Conservation (phyloP, 30 jellyfish, hydroid and myxozoan species). For the Rhopilema esculentum region DNA sequence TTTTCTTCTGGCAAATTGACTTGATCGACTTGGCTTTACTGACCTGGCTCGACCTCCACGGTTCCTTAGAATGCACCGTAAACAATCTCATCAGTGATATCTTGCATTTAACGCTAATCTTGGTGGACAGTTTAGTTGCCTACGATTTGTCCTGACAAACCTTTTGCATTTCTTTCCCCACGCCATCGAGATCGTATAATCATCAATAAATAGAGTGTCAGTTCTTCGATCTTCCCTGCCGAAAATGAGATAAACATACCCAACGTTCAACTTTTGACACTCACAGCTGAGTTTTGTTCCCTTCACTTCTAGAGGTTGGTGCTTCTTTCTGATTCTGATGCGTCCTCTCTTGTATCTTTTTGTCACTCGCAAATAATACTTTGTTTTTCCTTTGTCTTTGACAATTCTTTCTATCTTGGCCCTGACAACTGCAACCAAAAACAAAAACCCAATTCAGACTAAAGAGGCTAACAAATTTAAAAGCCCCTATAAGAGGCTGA, state of each 20-base stretch:
- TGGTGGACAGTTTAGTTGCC: constrained; percentile 82
- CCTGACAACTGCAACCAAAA: constrained; percentile 66
- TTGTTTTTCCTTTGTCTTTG: constrained; percentile 63
- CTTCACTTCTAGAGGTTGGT: constrained; percentile 72
- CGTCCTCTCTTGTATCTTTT: constrained; percentile 83
- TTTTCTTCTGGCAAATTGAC: too few relatives aligned
- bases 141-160: constrained; percentile 73
- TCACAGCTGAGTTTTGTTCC: constrained; percentile 77
- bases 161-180: constrained; percentile 83
- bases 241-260: constrained; percentile 73
- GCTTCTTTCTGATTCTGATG: constrained; percentile 66
- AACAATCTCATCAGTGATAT: constrained; percentile 24
- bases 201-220: constrained; percentile 76
- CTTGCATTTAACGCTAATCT: constrained; percentile 76
- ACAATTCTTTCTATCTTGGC: constrained; percentile 76
- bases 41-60: neutral
- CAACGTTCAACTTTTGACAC: constrained; percentile 65
- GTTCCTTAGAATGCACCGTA: neutral
- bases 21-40: neutral
- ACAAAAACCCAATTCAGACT: neutral
- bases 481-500: neutral
- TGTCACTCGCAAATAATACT: constrained; percentile 67
- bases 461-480: too few relatives aligned
- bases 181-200: constrained; percentile 74
- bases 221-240: constrained; percentile 86